A percentile compares a stretch with the other conserved stretches of the same genome.
phyloP scores from a whole-genome alignment of 2,888 invertebrate genomes.

The Neoascia interrupta region DNA sequence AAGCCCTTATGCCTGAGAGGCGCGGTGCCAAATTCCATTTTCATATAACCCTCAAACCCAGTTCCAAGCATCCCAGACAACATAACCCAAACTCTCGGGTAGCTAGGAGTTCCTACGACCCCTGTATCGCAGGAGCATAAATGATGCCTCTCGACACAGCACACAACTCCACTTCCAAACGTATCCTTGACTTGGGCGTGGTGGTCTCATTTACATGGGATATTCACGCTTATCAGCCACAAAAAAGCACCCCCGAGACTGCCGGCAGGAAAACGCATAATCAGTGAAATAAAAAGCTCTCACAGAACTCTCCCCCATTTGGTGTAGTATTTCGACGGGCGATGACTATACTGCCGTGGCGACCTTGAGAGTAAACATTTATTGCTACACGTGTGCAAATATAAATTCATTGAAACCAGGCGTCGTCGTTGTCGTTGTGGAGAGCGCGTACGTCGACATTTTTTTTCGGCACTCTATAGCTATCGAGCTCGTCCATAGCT shows the following conservation, averaged over 20 bases:
- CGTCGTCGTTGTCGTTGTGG: slow-evolving; percentile 30
- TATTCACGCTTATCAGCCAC: neutral
- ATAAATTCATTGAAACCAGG: slow-evolving; percentile 70
- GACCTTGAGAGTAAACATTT: slow-evolving; percentile 78
- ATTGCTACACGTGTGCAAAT: slow-evolving; percentile 77
- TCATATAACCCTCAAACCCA: neutral
- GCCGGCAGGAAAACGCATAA: slow-evolving; percentile 24
- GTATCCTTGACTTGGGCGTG: neutral
- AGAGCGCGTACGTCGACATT: too few species aligned
- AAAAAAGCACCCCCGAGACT: neutral
- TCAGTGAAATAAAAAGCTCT: slow-evolving; percentile 17
- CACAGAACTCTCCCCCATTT: neutral
- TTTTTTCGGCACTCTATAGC: neutral
- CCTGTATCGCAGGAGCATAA: too few species aligned
- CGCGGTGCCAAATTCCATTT: slow-evolving; percentile 8
- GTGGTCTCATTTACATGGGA: neutral
- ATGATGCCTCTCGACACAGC: too few species aligned
- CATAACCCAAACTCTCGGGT: slow-evolving; percentile 43
- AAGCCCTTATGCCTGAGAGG: neutral
- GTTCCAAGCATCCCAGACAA: slow-evolving; percentile 50
- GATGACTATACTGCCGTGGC: slow-evolving; percentile 53
- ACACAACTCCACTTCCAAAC: neutral
- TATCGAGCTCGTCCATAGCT: neutral
- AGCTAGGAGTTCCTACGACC: too few species aligned
- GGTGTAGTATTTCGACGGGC: slow-evolving; percentile 11